Evolutionary conservation across 2,888 invertebrate species (phyloP).

Genomic region (Drosophila borealis): DNA sequence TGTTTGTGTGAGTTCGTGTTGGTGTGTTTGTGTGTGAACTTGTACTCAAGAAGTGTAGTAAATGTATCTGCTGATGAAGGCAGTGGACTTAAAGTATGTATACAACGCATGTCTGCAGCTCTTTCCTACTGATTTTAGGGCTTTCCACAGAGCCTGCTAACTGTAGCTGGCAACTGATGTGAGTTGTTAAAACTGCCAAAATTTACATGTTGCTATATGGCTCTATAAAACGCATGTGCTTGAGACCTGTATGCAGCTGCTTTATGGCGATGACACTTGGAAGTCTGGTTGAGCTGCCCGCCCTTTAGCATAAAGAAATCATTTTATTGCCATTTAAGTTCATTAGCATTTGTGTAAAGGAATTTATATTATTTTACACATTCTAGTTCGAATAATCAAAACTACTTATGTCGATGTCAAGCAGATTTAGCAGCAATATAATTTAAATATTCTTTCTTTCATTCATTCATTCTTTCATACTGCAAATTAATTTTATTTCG

Average conservation of each 20-base stretch:
- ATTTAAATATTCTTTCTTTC: too few species aligned
- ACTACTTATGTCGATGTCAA: too few species aligned
- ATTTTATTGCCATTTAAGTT: neutral
- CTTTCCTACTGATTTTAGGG: slow-evolving; percentile 24
- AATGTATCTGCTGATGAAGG: slow-evolving; percentile 59
- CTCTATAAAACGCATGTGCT: slow-evolving; percentile 14
- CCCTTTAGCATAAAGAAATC: neutral
- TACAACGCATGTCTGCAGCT: slow-evolving; percentile 39
- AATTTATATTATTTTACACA: too few species aligned
- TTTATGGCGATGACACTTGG: slow-evolving; percentile 6
- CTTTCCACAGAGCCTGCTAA: slow-evolving; percentile 42
- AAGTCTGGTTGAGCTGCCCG: neutral
- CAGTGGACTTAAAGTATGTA: slow-evolving; percentile 30
- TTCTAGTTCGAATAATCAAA: too few species aligned
- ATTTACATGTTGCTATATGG: slow-evolving; percentile 34
- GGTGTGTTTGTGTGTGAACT: slow-evolving; percentile 25
- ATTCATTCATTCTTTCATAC: too few species aligned
- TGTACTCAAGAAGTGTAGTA: slow-evolving; percentile 53
- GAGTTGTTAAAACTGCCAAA: slow-evolving; percentile 45
- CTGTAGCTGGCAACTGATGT: slow-evolving; percentile 33
- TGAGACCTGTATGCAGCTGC: neutral
- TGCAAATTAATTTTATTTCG: too few species aligned
- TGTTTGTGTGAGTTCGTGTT: neutral
- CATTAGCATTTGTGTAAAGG: neutral
- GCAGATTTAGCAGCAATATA: too few species aligned